Evolutionary conservation across 2,888 invertebrate genomes (phyloP), one percentile per base, ranked within the genome.

Genomic region (Sarcophaga subvicina): DNA sequence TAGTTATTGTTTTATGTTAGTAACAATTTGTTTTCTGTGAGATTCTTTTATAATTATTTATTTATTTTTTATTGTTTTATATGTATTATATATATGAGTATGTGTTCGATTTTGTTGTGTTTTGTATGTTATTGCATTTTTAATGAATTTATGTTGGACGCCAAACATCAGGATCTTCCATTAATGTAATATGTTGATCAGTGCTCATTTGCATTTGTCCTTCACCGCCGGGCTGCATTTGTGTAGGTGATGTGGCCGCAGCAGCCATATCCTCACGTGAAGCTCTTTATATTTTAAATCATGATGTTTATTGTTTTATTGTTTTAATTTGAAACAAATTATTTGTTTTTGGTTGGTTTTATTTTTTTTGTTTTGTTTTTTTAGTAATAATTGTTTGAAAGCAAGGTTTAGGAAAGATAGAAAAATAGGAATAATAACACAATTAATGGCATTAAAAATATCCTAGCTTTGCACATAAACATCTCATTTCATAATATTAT

Each of bases 141-240:
- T 79, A 79, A 82, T 84, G 86, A 90, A 94, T 95, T 96, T 97
- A 97, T 95, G 97, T 97, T 92, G 97, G 97, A 94, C 97, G 97
- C 97, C 97, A 98, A 92, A 97, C 97, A 94, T 97, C 97, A 88
- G 97, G 97, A 94, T 98, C 97, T 95, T 97, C 97, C 97, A 98
- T 97, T 91, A 97, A 95, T 88, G 97, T 97, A 92, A 96, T 96
- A 94, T 95, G 96, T 91, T 96, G 96, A 89, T 90, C 95, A 88
- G 93, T 91, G 89, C 92, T 91, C 92, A 93, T 91, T 90, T 90
- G 93, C 93, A 93, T 93, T 91, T 93, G 93, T 78, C 92, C 93
- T 73, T 76, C 84, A 85, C 90, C 92, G 90, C 95, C 95, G 90
- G 95, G 94, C 91, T 94, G 94, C 91, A 95, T 95, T 91, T 95